A percentile compares a stretch with the other conserved stretches of the same genome.
Evolutionary conservation across 1,140 invertebrate genomes (phyloP).

Genomic region (Sycobia sp.): DNA sequence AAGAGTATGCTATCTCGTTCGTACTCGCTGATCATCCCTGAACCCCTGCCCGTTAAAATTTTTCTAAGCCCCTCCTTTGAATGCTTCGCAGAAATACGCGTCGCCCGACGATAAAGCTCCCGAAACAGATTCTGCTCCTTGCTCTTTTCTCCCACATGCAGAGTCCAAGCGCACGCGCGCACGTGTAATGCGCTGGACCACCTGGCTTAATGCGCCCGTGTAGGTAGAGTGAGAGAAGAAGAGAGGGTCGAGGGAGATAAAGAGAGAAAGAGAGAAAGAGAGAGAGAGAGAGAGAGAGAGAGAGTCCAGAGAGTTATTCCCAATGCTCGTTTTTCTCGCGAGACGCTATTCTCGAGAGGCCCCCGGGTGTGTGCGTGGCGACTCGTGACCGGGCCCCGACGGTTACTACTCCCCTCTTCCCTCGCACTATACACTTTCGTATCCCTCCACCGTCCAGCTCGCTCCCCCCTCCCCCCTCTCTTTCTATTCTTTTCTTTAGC

Average conservation of each 20-base stretch:
- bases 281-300: conserved; percentile 23
- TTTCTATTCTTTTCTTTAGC: neutral
- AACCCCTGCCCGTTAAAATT: no score
- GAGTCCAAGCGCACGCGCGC: neutral
- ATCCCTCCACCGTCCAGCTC: no score
- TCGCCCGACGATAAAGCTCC: conserved; percentile 2
- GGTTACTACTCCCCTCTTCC: neutral
- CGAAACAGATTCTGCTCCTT: conserved; percentile 17
- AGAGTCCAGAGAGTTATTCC: neutral
- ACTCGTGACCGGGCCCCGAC: conserved; percentile 38
- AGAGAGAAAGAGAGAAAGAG: no score
- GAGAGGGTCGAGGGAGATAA: neutral
- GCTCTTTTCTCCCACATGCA: neutral
- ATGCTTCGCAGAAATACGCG: conserved; percentile 10
- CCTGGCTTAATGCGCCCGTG: conserved; percentile 32
- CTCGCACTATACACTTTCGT: neutral
- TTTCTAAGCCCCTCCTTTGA: no score
- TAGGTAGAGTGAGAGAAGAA: conserved; percentile 31
- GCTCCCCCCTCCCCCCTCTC: neutral
- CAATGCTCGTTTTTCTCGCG: no score
- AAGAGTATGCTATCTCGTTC: no score
- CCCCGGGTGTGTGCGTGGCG: conserved; percentile 36
- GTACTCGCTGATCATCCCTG: no score
- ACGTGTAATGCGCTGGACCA: conserved; percentile 29
- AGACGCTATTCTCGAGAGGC: conserved; percentile 29